phyloP scores from a whole-genome alignment of 2,797 vertebrate species.

The Rhinoraja longicauda region DNA sequence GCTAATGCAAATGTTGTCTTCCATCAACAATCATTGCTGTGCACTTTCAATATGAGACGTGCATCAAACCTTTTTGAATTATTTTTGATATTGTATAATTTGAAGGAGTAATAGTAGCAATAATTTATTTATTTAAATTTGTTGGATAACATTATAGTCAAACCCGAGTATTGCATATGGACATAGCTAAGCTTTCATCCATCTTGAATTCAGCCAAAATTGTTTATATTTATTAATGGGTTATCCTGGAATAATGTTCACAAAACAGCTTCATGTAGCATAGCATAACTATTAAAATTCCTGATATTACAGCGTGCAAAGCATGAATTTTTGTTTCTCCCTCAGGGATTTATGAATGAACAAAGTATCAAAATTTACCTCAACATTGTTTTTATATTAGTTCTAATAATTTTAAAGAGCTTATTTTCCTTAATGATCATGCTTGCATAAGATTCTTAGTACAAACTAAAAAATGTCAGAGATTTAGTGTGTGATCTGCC shows the following conservation, averaged over 20 bases:
- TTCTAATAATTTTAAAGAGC: constrained; percentile 41
- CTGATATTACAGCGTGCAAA: constrained; percentile 44
- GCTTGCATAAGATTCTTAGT: neutral
- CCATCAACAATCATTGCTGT: neutral
- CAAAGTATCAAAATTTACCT: constrained; percentile 49
- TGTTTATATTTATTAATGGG: neutral
- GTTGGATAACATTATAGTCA: neutral
- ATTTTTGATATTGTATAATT: neutral
- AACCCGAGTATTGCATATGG: neutral
- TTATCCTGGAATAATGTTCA: constrained; percentile 31
- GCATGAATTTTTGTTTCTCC: constrained; percentile 39
- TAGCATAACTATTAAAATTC: constrained; percentile 39
- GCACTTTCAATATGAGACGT: neutral
- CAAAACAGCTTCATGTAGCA: constrained; percentile 37
- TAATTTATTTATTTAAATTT: neutral
- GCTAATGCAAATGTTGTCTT: neutral
- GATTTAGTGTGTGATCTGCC: neutral
- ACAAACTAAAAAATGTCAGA: neutral
- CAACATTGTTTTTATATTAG: constrained; percentile 52
- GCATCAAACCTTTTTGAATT: neutral
- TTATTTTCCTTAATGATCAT: neutral
- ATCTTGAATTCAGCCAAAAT: constrained; percentile 32
- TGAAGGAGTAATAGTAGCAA: neutral
- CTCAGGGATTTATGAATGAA: constrained; percentile 47
- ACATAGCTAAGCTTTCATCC: constrained; percentile 15